Conservation (phyloP, 1,140 invertebrate species). For the Oncopodura yosiiana region DNA sequence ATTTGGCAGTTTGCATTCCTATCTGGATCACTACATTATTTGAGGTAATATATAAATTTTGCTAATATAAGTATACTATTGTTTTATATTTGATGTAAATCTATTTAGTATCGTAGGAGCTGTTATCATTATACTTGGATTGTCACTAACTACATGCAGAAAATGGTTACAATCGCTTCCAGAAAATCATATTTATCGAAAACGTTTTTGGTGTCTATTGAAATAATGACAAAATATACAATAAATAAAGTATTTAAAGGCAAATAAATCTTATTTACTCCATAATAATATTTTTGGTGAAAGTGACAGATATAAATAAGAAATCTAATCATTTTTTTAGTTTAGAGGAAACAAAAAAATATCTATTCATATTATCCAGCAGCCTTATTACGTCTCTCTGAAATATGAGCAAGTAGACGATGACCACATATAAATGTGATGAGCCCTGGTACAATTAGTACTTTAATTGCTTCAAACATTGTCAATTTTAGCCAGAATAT, state of each 20-base stretch:
- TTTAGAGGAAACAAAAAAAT: too few species aligned
- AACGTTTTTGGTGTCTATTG: too few species aligned
- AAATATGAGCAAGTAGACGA: slow-evolving; percentile 25
- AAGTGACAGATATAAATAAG: too few species aligned
- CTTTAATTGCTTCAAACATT: slow-evolving; percentile 35
- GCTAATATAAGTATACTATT: not conserved
- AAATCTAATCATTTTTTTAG: too few species aligned
- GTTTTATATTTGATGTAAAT: not conserved
- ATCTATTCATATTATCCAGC: not conserved
- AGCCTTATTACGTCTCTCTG: slow-evolving; percentile 19
- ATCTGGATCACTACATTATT: not conserved
- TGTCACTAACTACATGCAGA: not conserved
- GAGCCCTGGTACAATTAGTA: slow-evolving; percentile 21
- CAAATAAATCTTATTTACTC: too few species aligned
- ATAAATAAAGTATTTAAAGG: too few species aligned
- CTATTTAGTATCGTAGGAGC: slow-evolving; percentile 1
- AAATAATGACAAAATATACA: too few species aligned
- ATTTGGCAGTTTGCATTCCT: slow-evolving; percentile 17
- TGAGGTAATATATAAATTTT: not conserved
- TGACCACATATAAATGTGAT: slow-evolving; percentile 30
- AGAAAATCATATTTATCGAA: slow-evolving; percentile 3
- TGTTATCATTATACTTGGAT: not conserved
- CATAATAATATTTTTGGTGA: too few species aligned
- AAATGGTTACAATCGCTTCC: slow-evolving; percentile 8
- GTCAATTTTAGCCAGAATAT: slow-evolving; percentile 31